A percentile compares a stretch with the other conserved stretches of the same genome.
Evolutionary conservation across 2,797 vertebrate genomes (phyloP).

Genomic region (Lepus oiostolus): DNA sequence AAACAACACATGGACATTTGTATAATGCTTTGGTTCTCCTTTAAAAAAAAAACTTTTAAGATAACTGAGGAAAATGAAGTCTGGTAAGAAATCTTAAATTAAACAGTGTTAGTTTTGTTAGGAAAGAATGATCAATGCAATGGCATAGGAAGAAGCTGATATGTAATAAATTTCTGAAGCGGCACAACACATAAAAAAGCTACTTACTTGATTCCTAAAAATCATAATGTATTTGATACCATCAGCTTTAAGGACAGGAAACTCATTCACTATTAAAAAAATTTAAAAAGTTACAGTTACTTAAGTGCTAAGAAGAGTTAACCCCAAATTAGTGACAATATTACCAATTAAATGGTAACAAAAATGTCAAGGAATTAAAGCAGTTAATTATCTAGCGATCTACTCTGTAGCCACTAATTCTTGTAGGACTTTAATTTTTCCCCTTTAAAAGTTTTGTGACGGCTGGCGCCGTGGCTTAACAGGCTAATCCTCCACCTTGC

Average conservation of each 20-base stretch:
- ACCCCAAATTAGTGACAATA: constrained; percentile 30
- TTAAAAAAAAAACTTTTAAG: not conserved
- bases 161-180: not conserved
- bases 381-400: not conserved
- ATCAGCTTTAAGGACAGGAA: constrained; percentile 98
- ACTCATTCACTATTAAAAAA: constrained; percentile 95
- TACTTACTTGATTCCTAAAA: constrained; percentile 97
- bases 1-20: not conserved
- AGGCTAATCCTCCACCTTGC: too few relatives aligned
- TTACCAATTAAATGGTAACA: constrained; percentile 22
- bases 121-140: not conserved
- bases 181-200: not conserved
- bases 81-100: not conserved
- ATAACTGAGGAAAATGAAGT: constrained; percentile 36
- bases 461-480: too few relatives aligned
- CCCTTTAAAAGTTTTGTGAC: not conserved
- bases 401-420: not conserved
- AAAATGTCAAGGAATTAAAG: constrained; percentile 43
- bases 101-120: not conserved
- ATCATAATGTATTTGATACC: constrained; percentile 99
- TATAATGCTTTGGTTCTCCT: not conserved
- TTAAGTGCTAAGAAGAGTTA: constrained; percentile 22
- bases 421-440: constrained; percentile 3
- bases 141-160: not conserved
- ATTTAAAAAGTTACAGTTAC: constrained; percentile 75